Percentiles rank a stretch among this genome's conserved stretches.
These are phyloP conservation scores for Unio pictorum DNA, from an alignment of 2,888 invertebrate species.

Conservation along the genomic window DNA sequence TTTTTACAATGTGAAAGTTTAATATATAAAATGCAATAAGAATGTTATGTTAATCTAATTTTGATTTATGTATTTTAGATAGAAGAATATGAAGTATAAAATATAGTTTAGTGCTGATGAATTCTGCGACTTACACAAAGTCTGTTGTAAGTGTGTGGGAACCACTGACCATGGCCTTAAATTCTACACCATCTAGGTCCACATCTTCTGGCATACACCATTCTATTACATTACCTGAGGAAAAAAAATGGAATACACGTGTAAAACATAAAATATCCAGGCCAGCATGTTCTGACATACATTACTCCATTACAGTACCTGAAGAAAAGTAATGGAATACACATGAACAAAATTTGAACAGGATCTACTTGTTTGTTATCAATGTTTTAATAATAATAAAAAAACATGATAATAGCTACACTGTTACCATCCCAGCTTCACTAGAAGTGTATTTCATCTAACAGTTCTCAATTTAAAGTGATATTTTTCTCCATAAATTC, in stretches of 20 bases:
- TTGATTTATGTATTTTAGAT: no score
- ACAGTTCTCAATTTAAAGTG: no score
- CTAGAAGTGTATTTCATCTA: no score
- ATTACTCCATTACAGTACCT: neutral
- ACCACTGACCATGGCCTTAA: constrained; percentile 73
- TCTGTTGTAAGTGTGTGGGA: constrained; percentile 71
- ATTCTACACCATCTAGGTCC: constrained; percentile 72
- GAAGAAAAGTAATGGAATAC: neutral
- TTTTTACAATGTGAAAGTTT: no score
- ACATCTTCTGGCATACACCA: constrained; percentile 71
- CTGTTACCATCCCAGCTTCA: no score
- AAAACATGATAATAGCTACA: no score
- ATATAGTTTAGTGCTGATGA: neutral
- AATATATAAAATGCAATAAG: no score
- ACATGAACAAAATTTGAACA: neutral
- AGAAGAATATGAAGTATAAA: neutral
- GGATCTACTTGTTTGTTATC: no score
- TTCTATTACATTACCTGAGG: constrained; percentile 71
- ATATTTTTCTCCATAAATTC: no score
- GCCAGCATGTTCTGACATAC: neutral
- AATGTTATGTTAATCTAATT: no score
- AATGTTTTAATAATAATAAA: no score
- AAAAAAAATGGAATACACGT: no score
- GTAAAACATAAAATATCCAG: constrained; percentile 48
- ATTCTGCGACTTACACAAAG: constrained; percentile 70